phyloP scores from a whole-genome alignment of 2,888 invertebrate species.

The Lithophane leautieri region DNA sequence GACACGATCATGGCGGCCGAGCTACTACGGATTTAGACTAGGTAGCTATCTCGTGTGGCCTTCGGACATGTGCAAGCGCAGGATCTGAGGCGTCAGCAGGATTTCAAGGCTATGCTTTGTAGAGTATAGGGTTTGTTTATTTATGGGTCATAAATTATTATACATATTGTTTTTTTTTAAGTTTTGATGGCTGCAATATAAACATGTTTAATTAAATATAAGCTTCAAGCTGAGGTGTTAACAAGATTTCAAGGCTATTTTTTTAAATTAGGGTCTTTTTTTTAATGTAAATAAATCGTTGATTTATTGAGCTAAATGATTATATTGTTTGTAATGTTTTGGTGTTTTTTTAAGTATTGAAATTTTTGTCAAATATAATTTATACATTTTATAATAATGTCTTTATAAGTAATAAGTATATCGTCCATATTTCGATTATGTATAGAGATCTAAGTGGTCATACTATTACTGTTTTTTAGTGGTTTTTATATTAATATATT shows the following conservation, averaged over 20 bases:
- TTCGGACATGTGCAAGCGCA: conserved; percentile 41
- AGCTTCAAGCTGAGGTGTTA: not conserved
- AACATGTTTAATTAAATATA: not conserved
- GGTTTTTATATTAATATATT: not conserved
- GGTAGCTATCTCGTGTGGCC: conserved; percentile 43
- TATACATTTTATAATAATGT: not conserved
- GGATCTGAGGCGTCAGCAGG: conserved; percentile 33
- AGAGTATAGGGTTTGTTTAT: not conserved
- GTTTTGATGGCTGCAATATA: not conserved
- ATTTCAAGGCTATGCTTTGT: conserved; percentile 32
- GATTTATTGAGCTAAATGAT: not conserved
- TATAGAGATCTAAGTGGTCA: not conserved
- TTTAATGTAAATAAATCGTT: not conserved
- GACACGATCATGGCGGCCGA: conserved; percentile 57
- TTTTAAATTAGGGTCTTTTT: not conserved
- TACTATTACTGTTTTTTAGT: not conserved
- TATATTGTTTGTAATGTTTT: not conserved
- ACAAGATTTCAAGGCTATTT: not conserved
- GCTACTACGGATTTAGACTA: conserved; percentile 31
- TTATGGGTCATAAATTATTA: not conserved
- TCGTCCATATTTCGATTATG: not conserved
- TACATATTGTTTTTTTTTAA: not conserved
- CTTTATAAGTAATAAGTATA: not conserved
- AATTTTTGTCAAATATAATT: not conserved
- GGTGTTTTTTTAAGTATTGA: not conserved